Evolutionary conservation across 2,888 invertebrate genomes (phyloP).

Genomic region (Ceriagrion tenellum): DNA sequence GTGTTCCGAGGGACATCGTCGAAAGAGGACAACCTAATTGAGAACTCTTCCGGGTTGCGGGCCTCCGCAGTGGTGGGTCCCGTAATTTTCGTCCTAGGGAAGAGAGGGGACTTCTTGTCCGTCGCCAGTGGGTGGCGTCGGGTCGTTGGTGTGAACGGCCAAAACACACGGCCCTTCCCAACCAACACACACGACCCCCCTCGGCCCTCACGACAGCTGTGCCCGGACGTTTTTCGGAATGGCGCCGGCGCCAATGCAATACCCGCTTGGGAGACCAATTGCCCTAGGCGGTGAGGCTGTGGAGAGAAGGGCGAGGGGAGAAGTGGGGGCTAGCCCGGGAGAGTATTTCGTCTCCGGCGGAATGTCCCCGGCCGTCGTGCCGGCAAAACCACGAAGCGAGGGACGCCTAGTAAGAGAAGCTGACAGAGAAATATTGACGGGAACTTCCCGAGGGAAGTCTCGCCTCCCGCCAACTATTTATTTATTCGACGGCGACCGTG

Average conservation of each 20-base stretch:
- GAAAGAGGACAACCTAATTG: background rate
- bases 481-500: background rate
- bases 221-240: constrained; percentile 4
- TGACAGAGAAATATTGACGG: constrained; percentile 30
- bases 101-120: background rate
- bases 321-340: background rate
- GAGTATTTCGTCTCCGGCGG: background rate
- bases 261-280: background rate
- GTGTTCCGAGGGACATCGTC: background rate
- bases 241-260: background rate
- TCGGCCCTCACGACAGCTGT: constrained; percentile 7
- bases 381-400: background rate
- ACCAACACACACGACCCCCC: no score
- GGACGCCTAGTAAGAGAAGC: background rate
- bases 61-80: background rate
- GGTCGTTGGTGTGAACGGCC: no score
- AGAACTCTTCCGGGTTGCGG: background rate
- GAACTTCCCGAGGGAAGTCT: background rate
- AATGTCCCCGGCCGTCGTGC: background rate
- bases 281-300: background rate
- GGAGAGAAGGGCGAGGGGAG: background rate
- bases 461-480: background rate
- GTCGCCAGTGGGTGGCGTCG: background rate
- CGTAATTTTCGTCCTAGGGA: background rate
- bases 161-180: background rate